phyloP scores from a whole-genome alignment of 1,140 invertebrate species.

The Drosophila carrolli region DNA sequence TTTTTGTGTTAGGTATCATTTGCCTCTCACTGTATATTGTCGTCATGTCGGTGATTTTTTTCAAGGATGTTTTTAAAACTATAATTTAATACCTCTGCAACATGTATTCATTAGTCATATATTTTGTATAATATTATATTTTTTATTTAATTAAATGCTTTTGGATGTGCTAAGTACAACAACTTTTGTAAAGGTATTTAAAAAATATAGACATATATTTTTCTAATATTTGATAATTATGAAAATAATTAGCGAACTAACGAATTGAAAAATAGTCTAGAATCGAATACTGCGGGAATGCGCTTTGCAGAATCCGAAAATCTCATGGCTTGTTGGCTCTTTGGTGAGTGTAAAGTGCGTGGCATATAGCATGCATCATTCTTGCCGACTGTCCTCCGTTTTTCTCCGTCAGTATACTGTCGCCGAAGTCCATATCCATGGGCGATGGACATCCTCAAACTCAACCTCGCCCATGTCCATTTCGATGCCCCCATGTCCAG shows the following conservation, averaged over 20 bases:
- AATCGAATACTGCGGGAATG: too few species aligned
- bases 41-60: conserved; percentile 17
- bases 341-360: conserved; percentile 42
- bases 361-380: conserved; percentile 67
- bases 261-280: not conserved
- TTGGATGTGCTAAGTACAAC: too few species aligned
- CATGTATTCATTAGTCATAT: too few species aligned
- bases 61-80: not conserved
- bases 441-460: conserved; percentile 9
- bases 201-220: too few species aligned
- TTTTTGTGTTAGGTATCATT: conserved; percentile 23
- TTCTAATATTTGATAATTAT: too few species aligned
- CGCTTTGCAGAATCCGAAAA: not conserved
- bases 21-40: conserved; percentile 8
- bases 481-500: conserved; percentile 58
- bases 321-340: conserved; percentile 25
- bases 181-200: too few species aligned
- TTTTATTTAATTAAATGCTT: too few species aligned
- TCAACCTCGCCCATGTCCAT: conserved; percentile 18
- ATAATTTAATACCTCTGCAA: too few species aligned
- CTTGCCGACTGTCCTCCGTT: conserved; percentile 25
- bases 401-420: conserved; percentile 51
- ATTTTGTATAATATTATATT: too few species aligned
- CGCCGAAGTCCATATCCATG: conserved; percentile 41
- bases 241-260: too few species aligned